These are phyloP conservation scores for Choloepus didactylus DNA, from an alignment of 2,797 vertebrate species.

Conservation along the genomic window DNA sequence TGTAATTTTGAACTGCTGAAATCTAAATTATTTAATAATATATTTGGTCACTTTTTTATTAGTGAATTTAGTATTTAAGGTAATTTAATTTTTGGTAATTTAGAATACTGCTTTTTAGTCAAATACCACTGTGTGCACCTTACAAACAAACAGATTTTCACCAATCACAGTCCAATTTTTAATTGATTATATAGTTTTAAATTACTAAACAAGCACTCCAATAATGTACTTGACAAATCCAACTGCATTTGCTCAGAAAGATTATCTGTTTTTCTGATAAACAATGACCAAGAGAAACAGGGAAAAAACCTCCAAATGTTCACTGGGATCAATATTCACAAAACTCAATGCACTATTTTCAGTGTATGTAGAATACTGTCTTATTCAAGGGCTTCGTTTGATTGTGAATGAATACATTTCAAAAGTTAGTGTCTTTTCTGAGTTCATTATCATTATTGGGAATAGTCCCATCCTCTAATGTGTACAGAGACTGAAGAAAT, in stretches of 20 bases:
- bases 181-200: constrained; percentile 19
- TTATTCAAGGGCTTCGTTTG: neutral
- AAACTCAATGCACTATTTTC: neutral
- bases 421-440: constrained; percentile 1
- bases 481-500: neutral
- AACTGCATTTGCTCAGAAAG: neutral
- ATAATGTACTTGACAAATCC: neutral
- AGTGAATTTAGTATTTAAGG: neutral
- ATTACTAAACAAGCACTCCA: neutral
- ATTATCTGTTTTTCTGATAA: neutral
- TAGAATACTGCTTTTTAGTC: neutral
- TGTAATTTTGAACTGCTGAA: constrained; percentile 24
- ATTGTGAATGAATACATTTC: neutral
- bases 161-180: neutral
- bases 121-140: neutral
- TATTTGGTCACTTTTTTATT: neutral
- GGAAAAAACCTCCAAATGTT: neutral
- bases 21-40: constrained; percentile 4
- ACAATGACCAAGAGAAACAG: neutral
- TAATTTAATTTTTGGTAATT: constrained; percentile 40
- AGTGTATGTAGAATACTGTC: neutral
- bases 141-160: neutral
- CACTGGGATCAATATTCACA: neutral
- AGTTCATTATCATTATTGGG: neutral
- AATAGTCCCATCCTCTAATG: neutral